These are phyloP conservation scores for roundworm (Caenorhabditis elegans) DNA, from an alignment of 1,140 invertebrate genomes.

Conservation along the genomic window WBcel235 BX284606.5:6409501-6410000, in stretches of 20 bases:
- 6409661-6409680: slow-evolving; percentile 57
- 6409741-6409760: slow-evolving; percentile 59
- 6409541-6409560: slow-evolving; percentile 56
- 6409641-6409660: slow-evolving; percentile 58
- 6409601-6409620: slow-evolving; percentile 40
- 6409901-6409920: slow-evolving; percentile 54
- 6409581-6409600: slow-evolving; percentile 56
- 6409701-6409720: slow-evolving; percentile 56
- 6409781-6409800: slow-evolving; percentile 62
- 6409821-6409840: slow-evolving; percentile 63
- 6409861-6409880: neutral
- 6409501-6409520: slow-evolving; percentile 64
- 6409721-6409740: slow-evolving; percentile 60
- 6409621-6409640: slow-evolving; percentile 56
- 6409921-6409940: slow-evolving; percentile 57
- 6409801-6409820: slow-evolving; percentile 65
- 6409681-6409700: slow-evolving; percentile 62
- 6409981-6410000: slow-evolving; percentile 26
- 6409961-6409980: slow-evolving; percentile 19
- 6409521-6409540: slow-evolving; percentile 36
- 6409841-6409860: neutral
- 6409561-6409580: slow-evolving; percentile 58
- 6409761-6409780: slow-evolving; percentile 56
- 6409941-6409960: slow-evolving; percentile 46
- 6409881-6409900: neutral